Evolutionary conservation across 1,140 invertebrate species (phyloP).

Genomic region (Tetragnatha versicolor): DNA sequence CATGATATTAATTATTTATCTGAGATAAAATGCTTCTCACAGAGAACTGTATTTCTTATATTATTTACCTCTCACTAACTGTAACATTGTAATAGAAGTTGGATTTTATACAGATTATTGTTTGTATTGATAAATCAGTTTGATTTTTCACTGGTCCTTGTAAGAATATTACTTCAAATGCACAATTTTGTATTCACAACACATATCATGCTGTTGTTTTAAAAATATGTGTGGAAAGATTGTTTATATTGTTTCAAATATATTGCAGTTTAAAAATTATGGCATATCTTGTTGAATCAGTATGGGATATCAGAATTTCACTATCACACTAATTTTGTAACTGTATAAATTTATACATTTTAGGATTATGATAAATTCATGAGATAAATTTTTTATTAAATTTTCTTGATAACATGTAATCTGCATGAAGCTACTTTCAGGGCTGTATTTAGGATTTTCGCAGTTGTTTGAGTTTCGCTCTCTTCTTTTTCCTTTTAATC

Average conservation of each 20-base stretch:
- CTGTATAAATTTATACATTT: too few relatives aligned
- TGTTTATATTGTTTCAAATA: background rate
- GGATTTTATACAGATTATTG: background rate
- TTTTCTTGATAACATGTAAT: too few relatives aligned
- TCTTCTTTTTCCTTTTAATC: too few relatives aligned
- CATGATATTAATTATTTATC: constrained; percentile 3
- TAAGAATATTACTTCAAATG: background rate
- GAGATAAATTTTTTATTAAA: too few relatives aligned
- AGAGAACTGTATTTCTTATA: too few relatives aligned
- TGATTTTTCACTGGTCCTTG: background rate
- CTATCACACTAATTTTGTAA: too few relatives aligned
- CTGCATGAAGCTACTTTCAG: too few relatives aligned
- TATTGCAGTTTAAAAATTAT: background rate
- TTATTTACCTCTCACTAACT: background rate
- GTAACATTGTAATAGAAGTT: background rate
- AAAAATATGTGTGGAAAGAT: background rate
- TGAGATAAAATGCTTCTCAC: background rate
- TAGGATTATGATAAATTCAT: too few relatives aligned
- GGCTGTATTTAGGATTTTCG: too few relatives aligned
- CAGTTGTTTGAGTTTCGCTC: too few relatives aligned
- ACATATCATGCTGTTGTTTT: background rate
- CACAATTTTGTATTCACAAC: constrained; percentile 10
- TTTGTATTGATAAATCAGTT: background rate
- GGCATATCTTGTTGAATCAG: background rate
- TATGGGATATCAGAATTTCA: too few relatives aligned